Evolutionary conservation across 2,888 invertebrate species (phyloP).

Genomic region (Megaustenia siamemsis): DNA sequence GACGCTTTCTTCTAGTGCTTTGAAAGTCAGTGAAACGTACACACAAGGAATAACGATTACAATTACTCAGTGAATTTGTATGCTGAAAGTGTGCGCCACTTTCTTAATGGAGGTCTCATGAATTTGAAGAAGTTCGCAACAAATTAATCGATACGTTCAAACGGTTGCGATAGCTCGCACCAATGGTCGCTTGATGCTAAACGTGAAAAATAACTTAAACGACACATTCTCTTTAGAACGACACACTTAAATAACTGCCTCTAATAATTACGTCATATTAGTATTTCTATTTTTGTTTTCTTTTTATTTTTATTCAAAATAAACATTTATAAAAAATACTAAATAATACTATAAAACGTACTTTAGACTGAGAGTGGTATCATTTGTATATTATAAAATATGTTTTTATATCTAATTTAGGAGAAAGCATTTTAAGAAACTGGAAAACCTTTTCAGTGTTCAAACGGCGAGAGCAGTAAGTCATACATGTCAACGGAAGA

Average conservation of each 20-base stretch:
- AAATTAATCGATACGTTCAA: conserved; percentile 12
- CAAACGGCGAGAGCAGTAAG: background rate
- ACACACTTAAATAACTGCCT: too few species aligned
- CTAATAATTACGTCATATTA: too few species aligned
- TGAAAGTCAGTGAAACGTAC: background rate
- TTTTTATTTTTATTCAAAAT: too few species aligned
- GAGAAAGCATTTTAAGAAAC: background rate
- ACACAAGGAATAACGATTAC: background rate
- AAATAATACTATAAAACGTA: too few species aligned
- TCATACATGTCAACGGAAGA: background rate
- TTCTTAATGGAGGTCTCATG: conserved; percentile 13
- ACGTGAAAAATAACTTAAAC: conserved; percentile 2
- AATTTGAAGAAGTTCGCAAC: conserved; percentile 1
- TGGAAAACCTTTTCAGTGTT: background rate
- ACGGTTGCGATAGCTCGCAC: background rate
- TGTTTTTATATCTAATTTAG: background rate
- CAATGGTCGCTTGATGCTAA: background rate
- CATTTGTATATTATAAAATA: background rate
- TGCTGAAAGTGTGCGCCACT: background rate
- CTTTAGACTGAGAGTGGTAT: too few species aligned
- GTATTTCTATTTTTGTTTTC: too few species aligned
- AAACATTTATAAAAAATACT: too few species aligned
- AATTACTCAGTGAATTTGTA: background rate
- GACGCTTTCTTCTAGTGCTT: background rate
- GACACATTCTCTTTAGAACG: too few species aligned